phyloP scores from a whole-genome alignment of 2,113 vertebrate species.

The Labeo rohita region DNA sequence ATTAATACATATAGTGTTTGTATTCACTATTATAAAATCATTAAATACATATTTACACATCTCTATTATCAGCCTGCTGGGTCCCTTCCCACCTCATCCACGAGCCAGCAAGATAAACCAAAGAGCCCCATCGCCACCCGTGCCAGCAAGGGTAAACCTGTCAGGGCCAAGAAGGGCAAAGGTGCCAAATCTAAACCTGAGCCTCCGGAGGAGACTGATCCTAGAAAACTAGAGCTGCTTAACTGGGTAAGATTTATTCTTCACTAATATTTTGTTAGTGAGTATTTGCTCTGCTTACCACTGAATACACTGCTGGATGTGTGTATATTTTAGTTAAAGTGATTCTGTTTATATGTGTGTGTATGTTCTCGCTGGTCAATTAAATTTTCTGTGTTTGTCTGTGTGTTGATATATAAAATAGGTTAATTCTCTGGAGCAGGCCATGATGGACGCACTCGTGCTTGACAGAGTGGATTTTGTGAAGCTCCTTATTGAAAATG shows the following conservation, averaged over 20 bases:
- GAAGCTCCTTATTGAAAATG: conserved; percentile 94
- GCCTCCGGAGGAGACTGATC: conserved; percentile 91
- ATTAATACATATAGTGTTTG: background rate
- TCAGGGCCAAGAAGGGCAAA: conserved; percentile 84
- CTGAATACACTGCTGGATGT: background rate
- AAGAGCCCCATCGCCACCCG: conserved; percentile 74
- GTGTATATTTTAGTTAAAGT: background rate
- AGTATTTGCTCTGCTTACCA: background rate
- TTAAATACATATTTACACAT: conserved; percentile 1
- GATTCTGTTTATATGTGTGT: background rate
- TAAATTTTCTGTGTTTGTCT: background rate
- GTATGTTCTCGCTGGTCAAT: background rate
- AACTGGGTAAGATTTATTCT: conserved; percentile 82
- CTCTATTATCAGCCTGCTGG: conserved; percentile 80
- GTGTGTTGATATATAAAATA: conserved; percentile 58
- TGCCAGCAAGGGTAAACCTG: conserved; percentile 80
- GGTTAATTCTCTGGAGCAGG: conserved; percentile 96
- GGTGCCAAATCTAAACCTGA: conserved; percentile 85
- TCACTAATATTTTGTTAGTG: background rate
- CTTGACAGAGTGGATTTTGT: conserved; percentile 95
- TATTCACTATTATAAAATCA: background rate
- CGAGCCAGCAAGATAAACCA: conserved; percentile 77
- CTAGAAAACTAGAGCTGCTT: conserved; percentile 90
- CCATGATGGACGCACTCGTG: conserved; percentile 94
- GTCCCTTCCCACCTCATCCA: conserved; percentile 76